A percentile compares a stretch with the other conserved stretches of the same genome.
These are phyloP conservation scores for Bombus balteatus DNA, from an alignment of 1,140 invertebrate species.

Conservation along the genomic window DNA sequence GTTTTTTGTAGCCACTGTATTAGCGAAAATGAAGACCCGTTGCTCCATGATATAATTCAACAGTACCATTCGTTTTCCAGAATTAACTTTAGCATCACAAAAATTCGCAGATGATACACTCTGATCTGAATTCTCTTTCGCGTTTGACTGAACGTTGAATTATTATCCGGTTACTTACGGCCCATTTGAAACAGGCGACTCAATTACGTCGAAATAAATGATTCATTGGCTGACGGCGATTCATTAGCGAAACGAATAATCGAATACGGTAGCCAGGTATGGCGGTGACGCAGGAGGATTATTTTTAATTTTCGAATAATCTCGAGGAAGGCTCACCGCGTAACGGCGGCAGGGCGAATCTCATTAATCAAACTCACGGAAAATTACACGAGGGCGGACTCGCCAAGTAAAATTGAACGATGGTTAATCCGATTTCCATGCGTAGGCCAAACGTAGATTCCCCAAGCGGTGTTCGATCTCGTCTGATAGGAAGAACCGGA, in stretches of 20 bases:
- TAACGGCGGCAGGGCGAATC: not conserved
- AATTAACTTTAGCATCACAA: not conserved
- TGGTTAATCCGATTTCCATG: constrained; percentile 11
- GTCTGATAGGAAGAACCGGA: not conserved
- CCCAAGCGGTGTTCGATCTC: not conserved
- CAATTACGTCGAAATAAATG: constrained; percentile 26
- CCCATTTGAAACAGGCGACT: not conserved
- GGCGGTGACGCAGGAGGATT: not conserved
- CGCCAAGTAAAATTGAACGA: constrained; percentile 18
- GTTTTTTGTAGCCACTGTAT: no score
- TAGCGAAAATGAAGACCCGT: no score
- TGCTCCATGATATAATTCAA: no score
- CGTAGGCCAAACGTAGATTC: not conserved
- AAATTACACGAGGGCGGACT: not conserved
- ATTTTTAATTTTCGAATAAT: constrained; percentile 24
- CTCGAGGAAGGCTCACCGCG: not conserved
- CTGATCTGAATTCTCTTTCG: not conserved
- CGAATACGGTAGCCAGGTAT: not conserved
- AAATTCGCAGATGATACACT: not conserved
- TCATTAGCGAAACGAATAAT: constrained; percentile 21
- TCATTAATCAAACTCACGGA: constrained; percentile 31
- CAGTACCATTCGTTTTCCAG: not conserved
- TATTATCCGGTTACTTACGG: not conserved
- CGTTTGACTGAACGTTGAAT: not conserved
- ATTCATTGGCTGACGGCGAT: not conserved